A percentile compares a stretch with the other conserved stretches of the same genome.
Evolutionary conservation across 1,140 invertebrate species (phyloP).

Genomic region (Maniola jurtina): DNA sequence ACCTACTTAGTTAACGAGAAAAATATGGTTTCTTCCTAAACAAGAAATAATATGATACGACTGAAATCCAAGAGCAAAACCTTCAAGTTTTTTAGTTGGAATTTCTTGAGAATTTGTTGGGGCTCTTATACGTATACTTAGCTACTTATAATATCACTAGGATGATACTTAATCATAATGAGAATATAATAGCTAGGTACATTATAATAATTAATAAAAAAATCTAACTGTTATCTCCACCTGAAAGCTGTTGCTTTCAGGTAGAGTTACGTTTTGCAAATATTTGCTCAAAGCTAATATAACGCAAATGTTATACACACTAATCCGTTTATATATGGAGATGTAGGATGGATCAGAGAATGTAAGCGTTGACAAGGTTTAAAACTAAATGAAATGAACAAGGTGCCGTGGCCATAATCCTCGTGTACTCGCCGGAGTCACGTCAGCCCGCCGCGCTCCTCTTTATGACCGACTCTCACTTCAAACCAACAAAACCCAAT

Average conservation of each 20-base stretch:
- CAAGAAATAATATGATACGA: constrained; percentile 1
- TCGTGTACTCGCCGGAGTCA: constrained; percentile 42
- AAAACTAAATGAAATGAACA: constrained; percentile 54
- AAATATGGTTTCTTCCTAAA: constrained; percentile 35
- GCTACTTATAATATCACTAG: too few species aligned
- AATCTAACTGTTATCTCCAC: too few species aligned
- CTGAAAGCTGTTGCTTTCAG: too few species aligned
- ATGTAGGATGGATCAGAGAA: constrained; percentile 39
- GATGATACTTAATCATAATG: too few species aligned
- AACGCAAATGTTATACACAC: constrained; percentile 10
- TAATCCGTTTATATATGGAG: constrained; percentile 48
- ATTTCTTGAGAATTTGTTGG: neutral
- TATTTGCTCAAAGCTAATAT: neutral
- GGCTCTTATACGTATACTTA: neutral
- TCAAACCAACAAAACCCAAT: constrained; percentile 63
- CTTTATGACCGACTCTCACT: constrained; percentile 46
- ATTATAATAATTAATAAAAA: too few species aligned
- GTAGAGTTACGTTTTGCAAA: too few species aligned
- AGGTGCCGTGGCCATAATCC: constrained; percentile 60
- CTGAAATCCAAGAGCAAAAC: constrained; percentile 22
- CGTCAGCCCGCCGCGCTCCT: constrained; percentile 47
- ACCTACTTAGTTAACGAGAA: too few species aligned
- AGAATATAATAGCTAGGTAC: too few species aligned
- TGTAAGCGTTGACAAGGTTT: constrained; percentile 66
- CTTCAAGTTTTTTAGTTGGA: constrained; percentile 12